phyloP scores from a whole-genome alignment of 2,113 vertebrate species.

The Leptocoma aspasia region DNA sequence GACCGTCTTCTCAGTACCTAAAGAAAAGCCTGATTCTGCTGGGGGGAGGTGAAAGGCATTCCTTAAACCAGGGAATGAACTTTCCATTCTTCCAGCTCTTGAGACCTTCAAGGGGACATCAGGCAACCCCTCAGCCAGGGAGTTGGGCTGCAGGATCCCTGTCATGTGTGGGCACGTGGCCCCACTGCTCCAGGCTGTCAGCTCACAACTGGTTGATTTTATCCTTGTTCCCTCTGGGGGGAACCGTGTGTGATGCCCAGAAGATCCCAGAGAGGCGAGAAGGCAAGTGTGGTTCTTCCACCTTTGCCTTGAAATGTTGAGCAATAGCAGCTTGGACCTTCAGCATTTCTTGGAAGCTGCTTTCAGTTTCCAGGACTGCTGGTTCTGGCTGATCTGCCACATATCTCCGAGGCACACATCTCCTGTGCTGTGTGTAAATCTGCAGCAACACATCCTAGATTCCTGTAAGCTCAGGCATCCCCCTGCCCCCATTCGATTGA shows the following conservation, averaged over 20 bases:
- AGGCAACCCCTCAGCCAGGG: neutral
- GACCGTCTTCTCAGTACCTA: neutral
- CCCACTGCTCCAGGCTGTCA: neutral
- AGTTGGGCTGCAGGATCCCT: neutral
- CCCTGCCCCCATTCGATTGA: neutral
- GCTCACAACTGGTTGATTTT: neutral
- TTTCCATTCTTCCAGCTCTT: neutral
- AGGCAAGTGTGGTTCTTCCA: neutral
- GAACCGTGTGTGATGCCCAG: neutral
- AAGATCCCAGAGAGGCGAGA: neutral
- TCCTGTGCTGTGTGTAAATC: slow-evolving; percentile 34
- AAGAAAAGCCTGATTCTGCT: neutral
- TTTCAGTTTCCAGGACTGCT: slow-evolving; percentile 17
- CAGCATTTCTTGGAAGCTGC: slow-evolving; percentile 29
- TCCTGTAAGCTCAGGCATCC: slow-evolving; percentile 42
- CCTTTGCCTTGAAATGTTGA: neutral
- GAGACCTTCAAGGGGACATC: neutral
- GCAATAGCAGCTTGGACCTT: neutral
- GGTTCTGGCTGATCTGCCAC: neutral
- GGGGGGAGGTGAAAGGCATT: neutral
- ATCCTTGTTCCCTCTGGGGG: neutral
- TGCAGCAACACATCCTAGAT: slow-evolving; percentile 52
- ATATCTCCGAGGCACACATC: slow-evolving; percentile 9
- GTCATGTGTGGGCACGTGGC: accelerated
- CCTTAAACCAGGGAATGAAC: neutral